Evolutionary conservation across 1,140 invertebrate species (phyloP), one percentile per base, ranked within the genome.

Genomic region (Drosophila novamexicana): DNA sequence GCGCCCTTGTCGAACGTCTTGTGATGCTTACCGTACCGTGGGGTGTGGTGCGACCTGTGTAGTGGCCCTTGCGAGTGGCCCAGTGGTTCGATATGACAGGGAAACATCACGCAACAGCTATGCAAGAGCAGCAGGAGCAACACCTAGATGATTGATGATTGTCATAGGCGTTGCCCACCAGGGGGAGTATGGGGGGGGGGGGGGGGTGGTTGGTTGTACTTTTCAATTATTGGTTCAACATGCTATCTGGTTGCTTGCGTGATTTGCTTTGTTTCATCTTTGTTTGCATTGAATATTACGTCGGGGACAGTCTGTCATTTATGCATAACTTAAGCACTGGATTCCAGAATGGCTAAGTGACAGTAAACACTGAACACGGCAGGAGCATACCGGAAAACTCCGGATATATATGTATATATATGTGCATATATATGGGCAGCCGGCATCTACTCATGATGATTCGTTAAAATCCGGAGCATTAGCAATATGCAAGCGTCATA

Each of bases 91-190:
- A 14, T 40, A 22, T 56, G 54, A 32, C 37, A 49, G 54, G 42
- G 37, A 56, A 71, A 42, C 52, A 50, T 18, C 68, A 71, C 68
- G 75, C 59, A 56, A 70, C 66, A 58, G 44, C 52, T 65, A 29
- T 29, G 53, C 59, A 72, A 36, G 42, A 47, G 49, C 39, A 63
- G 40, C 45, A 10, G 47, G 47, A 49, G 56, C 34, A 68, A 83
- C 73, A 77, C 77, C 82, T 78, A 71, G 78, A 85, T 86, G 81
- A 85, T 85, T 85, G 81, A 85, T 85, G 82, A 72, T 84, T 81
- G 78, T 78, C 82, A 69, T 65, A 76, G 53, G 34, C 58, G 10
- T n/a, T 10, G 53, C 18, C n/a, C 16, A 7, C 12, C n/a, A 53
- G 34, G 50, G 34, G n/a, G 22, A 1, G 12, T 12, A 10, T 44